Evolutionary conservation across 2,113 vertebrate genomes (phyloP), one percentile per base, ranked within the genome.

Genomic region (Ginglymostoma cirratum): DNA sequence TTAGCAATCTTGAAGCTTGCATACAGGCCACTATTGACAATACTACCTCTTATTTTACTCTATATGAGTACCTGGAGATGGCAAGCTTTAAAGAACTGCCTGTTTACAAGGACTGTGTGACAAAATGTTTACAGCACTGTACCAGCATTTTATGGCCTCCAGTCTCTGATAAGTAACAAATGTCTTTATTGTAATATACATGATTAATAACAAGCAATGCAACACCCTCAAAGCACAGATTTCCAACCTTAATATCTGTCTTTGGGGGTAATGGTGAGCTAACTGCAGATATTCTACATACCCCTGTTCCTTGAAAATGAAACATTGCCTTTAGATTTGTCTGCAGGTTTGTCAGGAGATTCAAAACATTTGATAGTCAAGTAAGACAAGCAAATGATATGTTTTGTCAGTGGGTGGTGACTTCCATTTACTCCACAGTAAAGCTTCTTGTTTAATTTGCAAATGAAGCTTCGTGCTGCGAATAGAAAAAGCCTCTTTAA

Each of bases 361-460:
- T 67, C n/a, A 17, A 67, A 15, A 67, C 65, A 23, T 94, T 38
- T 42, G 90, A 94, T 42, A 42, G n/a, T 94, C 42, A 65, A 94
- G 61, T 94, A 67, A 94, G 90, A 94, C 67, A 38, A 94, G n/a
- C 61, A 94, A 94, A 67, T 67, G n/a, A 94, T 94, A 94, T 94
- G 90, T 94, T 94, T 94, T 94, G 90, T 67, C 65, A 67, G 90
- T 94, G 61, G 89, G 89, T 66, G 55, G 61, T 27, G 30, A n/a
- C 55, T 34, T 66, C 67, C 65, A 94, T 94, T 94, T 94, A 5
- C 65, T 38, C 65, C 90, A 94, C 90, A 94, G 65, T 94, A 67
- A 94, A 94, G 90, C 90, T 94, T 67, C 90, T 94, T 94, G 90
- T 94, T 94, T 67, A 38, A 67, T 67, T 94, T 67, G 34, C 90